Base-by-base conservation (phyloP, 2,797 vertebrate species). In the Falco berigora region DNA sequence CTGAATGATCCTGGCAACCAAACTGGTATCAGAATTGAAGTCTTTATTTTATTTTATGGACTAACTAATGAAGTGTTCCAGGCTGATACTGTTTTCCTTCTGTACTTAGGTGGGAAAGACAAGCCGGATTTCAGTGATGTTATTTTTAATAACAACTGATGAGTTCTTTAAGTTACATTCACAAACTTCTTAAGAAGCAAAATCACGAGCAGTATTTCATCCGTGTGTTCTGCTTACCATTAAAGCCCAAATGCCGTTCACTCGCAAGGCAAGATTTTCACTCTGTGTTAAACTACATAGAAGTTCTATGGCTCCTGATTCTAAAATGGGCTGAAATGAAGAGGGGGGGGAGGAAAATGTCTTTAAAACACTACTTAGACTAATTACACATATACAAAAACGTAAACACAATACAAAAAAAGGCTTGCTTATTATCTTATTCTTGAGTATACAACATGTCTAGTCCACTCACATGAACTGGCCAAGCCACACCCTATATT, bases 161-260 rank as follows among this genome's bases (percentile, higher is more conserved):
- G 3, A 75, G 14, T 40, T 80, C 34, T n/a, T 81, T 9, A 61
- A 71, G 25, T 14, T 27, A 25, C 12, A 25, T 32, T 77, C 46
- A 63, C 23, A 36, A 55, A 22, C 40, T 27, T 74, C 16, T 59
- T 17, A 44, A 89, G 61, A 47, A 46, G 12, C 9, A 63, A 53
- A 62, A 72, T 11, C 44, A 68, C 76, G 76, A 53, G 55, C 2
- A 6, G 25, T 8, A 36, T 49, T 86, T 44, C 24, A 59, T 4
- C 53, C 61, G 59, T 19, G 40, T 42, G 47, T 58, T 91, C 72
- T 92, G 97, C 98, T 98, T 97, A 99, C 99, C 99, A 99, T 99
- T 90, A 99, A 98, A 94, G 99, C 99, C 99, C 99, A 99, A 98
- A 99, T 99, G 92, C 99, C 99, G 4, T 99, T 99, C 93, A 99